Conservation (phyloP, 2,797 vertebrate species). For the Cryptoprocta ferox region DNA sequence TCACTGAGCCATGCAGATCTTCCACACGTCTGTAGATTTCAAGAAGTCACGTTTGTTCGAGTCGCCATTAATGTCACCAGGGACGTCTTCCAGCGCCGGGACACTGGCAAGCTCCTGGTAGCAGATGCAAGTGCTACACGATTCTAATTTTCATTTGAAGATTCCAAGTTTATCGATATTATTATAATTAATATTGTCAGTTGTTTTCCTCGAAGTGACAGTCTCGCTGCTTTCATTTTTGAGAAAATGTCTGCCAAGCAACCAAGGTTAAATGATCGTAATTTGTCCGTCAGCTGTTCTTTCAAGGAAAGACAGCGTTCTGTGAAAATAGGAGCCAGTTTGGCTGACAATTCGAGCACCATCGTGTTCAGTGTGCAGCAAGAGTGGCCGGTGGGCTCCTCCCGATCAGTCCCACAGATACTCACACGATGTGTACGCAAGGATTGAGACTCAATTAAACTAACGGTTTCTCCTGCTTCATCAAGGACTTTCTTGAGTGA, state of each 20-base stretch:
- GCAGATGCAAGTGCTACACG: background rate
- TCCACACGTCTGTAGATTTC: background rate
- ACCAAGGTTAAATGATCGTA: background rate
- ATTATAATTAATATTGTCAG: background rate
- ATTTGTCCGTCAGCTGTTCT: background rate
- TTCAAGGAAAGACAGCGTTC: background rate
- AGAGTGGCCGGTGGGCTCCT: accelerated
- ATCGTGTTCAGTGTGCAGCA: accelerated
- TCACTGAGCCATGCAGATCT: background rate
- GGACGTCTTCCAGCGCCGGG: accelerated
- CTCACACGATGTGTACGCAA: accelerated
- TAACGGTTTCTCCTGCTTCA: too few relatives aligned
- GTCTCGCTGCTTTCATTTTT: background rate
- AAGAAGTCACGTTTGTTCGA: background rate
- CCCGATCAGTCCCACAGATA: accelerated
- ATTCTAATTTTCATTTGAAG: background rate
- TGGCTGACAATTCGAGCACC: too few relatives aligned
- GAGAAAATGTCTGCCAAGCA: background rate
- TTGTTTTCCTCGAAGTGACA: background rate
- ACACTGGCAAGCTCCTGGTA: background rate
- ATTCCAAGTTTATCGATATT: background rate
- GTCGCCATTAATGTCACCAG: too few relatives aligned
- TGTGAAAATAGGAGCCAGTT: accelerated
- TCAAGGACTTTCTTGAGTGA: background rate
- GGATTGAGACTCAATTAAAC: background rate